Conservation (phyloP, 2,797 vertebrate species). For the Liasis olivaceus region DNA sequence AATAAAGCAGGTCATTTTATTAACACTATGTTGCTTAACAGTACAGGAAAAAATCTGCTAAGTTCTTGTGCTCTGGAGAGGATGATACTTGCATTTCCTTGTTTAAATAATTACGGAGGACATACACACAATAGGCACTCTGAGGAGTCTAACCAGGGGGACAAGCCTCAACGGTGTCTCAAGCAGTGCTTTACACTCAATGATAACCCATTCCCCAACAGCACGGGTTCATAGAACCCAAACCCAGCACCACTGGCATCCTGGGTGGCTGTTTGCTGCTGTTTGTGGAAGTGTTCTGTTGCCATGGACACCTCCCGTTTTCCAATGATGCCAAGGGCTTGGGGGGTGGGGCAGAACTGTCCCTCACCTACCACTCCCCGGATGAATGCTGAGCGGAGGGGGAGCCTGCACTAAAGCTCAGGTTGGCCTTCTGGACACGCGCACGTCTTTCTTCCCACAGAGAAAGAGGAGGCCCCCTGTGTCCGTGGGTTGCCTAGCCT, state of each 20-base stretch:
- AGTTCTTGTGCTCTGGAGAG: too few species aligned
- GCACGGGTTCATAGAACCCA: neutral
- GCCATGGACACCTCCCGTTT: neutral
- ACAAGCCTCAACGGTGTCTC: neutral
- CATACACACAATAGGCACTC: too few species aligned
- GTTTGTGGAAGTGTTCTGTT: neutral
- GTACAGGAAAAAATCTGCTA: too few species aligned
- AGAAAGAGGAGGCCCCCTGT: neutral
- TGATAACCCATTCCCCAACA: neutral
- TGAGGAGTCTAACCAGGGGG: too few species aligned
- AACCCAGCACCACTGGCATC: accelerated
- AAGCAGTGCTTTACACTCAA: neutral
- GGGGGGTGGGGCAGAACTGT: neutral
- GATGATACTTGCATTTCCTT: too few species aligned
- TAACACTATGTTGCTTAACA: too few species aligned
- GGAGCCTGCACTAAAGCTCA: neutral
- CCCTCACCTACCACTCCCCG: neutral
- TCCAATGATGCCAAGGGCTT: neutral
- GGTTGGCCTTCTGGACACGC: neutral
- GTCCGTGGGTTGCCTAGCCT: neutral
- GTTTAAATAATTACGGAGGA: neutral
- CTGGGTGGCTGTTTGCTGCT: neutral
- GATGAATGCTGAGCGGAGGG: neutral
- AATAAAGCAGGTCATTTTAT: too few species aligned
- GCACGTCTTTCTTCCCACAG: too few species aligned